Conservation (phyloP, 2,113 vertebrate species). For the Dissostichus mawsoni region DNA sequence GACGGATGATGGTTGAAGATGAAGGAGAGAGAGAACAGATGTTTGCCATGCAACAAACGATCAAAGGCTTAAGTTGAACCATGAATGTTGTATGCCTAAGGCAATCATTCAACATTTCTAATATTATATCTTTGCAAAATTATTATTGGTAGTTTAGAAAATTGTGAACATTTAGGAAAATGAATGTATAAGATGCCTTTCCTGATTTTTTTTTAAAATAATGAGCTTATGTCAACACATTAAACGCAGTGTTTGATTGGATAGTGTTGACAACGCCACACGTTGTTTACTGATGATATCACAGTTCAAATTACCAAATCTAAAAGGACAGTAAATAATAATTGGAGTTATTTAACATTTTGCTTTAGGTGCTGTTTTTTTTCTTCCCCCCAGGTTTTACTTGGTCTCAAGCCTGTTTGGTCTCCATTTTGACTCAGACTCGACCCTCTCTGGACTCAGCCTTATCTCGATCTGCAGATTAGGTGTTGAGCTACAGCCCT, state of each 20-base stretch:
- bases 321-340: not conserved
- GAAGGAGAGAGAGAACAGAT: too few species aligned
- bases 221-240: not conserved
- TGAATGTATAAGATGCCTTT: not conserved
- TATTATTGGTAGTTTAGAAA: not conserved
- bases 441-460: not conserved
- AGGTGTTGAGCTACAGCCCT: not conserved
- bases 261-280: not conserved
- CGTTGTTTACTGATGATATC: not conserved
- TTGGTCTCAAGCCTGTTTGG: not conserved
- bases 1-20: too few species aligned
- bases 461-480: not conserved
- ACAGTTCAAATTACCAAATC: not conserved
- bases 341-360: not conserved
- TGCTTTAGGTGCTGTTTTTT: not conserved
- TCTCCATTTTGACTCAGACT: not conserved
- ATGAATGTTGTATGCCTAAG: not conserved
- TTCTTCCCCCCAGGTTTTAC: not conserved
- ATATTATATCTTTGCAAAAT: not conserved
- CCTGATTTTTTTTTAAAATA: too few species aligned
- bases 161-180: not conserved
- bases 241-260: not conserved
- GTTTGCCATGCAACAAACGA: too few species aligned
- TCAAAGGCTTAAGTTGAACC: too few species aligned
- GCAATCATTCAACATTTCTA: not conserved